A percentile compares a stretch with the other conserved stretches of the same genome.
Conservation (phyloP, 2,113 vertebrate genomes). For the Anolis carolinensis region DNA sequence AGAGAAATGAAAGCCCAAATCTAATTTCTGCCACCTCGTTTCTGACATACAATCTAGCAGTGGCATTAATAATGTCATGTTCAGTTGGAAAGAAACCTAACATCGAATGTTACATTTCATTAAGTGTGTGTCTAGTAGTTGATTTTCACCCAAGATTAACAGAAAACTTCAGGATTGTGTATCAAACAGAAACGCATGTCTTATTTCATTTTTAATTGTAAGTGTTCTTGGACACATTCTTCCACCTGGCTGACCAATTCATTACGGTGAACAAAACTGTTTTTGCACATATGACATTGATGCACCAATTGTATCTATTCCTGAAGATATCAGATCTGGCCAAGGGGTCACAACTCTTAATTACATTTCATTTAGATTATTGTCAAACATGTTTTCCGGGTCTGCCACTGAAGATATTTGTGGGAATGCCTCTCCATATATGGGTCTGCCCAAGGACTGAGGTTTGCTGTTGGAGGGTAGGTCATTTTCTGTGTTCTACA, state of each 20-base stretch:
- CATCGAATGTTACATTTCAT: conserved; percentile 60
- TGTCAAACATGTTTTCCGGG: neutral
- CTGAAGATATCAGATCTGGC: neutral
- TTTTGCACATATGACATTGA: neutral
- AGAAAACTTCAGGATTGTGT: neutral
- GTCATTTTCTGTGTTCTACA: too few species aligned
- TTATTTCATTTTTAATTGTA: neutral
- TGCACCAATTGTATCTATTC: neutral
- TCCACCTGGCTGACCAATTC: neutral
- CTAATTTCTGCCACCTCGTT: conserved; percentile 57
- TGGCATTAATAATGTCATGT: conserved; percentile 37
- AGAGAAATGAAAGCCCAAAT: conserved; percentile 42
- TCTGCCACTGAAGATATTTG: neutral
- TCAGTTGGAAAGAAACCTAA: conserved; percentile 58
- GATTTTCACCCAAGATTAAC: neutral
- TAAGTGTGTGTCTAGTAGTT: neutral
- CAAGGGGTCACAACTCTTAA: neutral
- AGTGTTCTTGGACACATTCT: neutral
- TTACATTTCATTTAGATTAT: neutral
- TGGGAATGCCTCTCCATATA: too few species aligned
- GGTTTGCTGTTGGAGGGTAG: too few species aligned
- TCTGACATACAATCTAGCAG: conserved; percentile 51
- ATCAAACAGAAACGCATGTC: neutral
- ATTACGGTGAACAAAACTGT: neutral
- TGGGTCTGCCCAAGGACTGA: too few species aligned